Percentiles rank a stretch among this genome's conserved stretches.
These are phyloP conservation scores for Prunella strophiata DNA, from an alignment of 2,797 vertebrate species.

Conservation along the genomic window DNA sequence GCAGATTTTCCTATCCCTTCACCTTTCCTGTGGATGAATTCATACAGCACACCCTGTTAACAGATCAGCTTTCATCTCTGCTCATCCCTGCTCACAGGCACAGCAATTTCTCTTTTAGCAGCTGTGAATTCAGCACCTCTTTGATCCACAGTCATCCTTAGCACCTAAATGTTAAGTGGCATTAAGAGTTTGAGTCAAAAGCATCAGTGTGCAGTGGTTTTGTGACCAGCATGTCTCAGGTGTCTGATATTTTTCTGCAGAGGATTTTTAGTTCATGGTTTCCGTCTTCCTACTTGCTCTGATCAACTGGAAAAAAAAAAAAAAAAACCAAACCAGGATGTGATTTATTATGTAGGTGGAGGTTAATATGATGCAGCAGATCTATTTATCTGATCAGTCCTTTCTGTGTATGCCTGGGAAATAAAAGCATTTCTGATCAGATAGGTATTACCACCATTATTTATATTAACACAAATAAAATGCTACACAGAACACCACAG, in stretches of 20 bases:
- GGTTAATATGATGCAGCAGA: not conserved
- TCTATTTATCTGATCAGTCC: not conserved
- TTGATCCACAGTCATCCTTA: slow-evolving; percentile 2
- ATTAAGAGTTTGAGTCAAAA: not conserved
- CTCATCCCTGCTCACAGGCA: not conserved
- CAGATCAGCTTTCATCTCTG: not conserved
- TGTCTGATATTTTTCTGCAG: not conserved
- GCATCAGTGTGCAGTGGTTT: not conserved
- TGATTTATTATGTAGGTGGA: not conserved
- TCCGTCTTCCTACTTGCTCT: not conserved
- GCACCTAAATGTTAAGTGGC: slow-evolving; percentile 13
- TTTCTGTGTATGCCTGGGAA: not conserved
- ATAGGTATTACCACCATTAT: slow-evolving; percentile 41
- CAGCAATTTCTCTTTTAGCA: not conserved
- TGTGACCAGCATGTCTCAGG: not conserved
- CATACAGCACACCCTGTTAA: not conserved
- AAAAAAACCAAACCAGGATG: not conserved
- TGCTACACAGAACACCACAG: not conserved
- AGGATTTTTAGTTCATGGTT: not conserved
- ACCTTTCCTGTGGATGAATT: slow-evolving; percentile 27
- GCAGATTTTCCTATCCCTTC: not conserved
- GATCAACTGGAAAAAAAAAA: not conserved
- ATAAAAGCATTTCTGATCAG: slow-evolving; percentile 9
- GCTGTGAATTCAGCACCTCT: not conserved
- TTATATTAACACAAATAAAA: slow-evolving; percentile 67